These are phyloP conservation scores for Holocentrus rufus DNA, from an alignment of 2,797 vertebrate genomes.

Conservation along the genomic window DNA sequence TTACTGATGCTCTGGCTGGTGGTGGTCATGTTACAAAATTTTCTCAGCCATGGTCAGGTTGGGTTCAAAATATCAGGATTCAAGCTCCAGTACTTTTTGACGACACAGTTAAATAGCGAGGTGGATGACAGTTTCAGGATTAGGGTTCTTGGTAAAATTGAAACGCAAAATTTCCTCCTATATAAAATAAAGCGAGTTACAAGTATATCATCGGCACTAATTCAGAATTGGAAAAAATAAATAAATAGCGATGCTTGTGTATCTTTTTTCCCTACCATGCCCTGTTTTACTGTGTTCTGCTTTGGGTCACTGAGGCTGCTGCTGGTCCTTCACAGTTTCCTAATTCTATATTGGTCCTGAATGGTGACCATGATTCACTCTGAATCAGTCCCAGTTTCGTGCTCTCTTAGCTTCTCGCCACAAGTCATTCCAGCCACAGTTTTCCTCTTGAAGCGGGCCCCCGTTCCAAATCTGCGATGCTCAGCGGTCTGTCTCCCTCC, in stretches of 20 bases:
- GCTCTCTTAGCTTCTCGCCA: not conserved
- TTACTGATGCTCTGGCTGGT: too few relatives aligned
- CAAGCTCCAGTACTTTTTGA: too few relatives aligned
- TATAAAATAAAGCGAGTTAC: too few relatives aligned
- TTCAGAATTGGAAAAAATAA: not conserved
- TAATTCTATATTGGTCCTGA: slow-evolving; percentile 64
- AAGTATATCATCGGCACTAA: too few relatives aligned
- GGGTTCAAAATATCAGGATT: too few relatives aligned
- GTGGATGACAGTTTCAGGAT: too few relatives aligned
- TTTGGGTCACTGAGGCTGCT: not conserved
- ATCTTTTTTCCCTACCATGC: not conserved
- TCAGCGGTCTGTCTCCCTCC: not conserved
- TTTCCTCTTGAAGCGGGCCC: not conserved
- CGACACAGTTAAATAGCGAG: too few relatives aligned
- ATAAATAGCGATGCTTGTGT: not conserved
- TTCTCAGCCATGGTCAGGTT: too few relatives aligned
- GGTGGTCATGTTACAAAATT: too few relatives aligned
- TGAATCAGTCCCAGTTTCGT: slow-evolving; percentile 11
- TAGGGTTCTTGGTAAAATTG: too few relatives aligned
- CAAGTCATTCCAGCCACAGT: not conserved
- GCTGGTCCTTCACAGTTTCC: slow-evolving; percentile 48
- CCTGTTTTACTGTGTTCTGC: not conserved
- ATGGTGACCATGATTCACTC: slow-evolving; percentile 68
- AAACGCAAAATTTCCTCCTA: too few relatives aligned
- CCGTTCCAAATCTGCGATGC: slow-evolving; percentile 17